Conservation (phyloP, 1,140 invertebrate species). For the Chelonus insularis region DNA sequence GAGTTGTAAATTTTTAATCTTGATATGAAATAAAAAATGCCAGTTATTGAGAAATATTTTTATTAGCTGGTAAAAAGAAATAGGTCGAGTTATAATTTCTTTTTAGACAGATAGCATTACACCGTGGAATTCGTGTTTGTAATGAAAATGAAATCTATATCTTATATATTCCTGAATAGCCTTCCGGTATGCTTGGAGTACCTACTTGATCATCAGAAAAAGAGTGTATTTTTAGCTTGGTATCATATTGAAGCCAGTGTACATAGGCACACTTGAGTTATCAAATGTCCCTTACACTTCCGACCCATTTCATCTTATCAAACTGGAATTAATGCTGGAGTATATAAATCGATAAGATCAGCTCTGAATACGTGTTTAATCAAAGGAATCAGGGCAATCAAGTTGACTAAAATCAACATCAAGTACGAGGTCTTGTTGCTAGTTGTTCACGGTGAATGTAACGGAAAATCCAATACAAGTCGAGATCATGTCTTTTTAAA, state of each 20-base stretch:
- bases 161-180: too few relatives aligned
- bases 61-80: too few relatives aligned
- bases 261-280: neutral
- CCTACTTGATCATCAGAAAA: too few relatives aligned
- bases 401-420: conserved; percentile 4
- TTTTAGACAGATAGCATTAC: too few relatives aligned
- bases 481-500: neutral
- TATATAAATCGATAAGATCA: conserved; percentile 13
- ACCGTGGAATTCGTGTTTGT: too few relatives aligned
- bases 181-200: too few relatives aligned
- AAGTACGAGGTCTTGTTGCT: conserved; percentile 7
- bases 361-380: conserved; percentile 1
- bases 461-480: neutral
- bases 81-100: too few relatives aligned
- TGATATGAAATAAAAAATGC: too few relatives aligned
- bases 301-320: conserved; percentile 9
- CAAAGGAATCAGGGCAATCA: conserved; percentile 5
- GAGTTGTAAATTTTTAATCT: too few relatives aligned
- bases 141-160: too few relatives aligned
- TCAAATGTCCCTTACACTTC: neutral
- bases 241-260: too few relatives aligned
- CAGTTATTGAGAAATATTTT: too few relatives aligned
- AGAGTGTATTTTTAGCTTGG: neutral
- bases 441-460: conserved; percentile 14
- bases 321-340: neutral